A percentile compares a stretch with the other conserved stretches of the same genome.
Evolutionary conservation across 2,888 invertebrate genomes (phyloP).

Genomic region (Isoperla grammatica): DNA sequence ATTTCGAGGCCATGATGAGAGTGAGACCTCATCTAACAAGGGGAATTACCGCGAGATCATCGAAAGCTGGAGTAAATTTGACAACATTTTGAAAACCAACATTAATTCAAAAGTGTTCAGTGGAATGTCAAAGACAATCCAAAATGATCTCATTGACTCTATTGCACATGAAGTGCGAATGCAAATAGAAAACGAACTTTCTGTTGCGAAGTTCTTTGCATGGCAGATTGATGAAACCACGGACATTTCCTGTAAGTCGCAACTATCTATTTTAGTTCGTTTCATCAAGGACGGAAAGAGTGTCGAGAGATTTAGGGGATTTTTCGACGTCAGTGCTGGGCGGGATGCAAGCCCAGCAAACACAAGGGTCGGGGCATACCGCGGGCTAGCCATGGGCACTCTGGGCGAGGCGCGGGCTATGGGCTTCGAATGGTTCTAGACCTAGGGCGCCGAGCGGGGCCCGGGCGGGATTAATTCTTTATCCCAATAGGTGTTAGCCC

Average conservation of each 20-base stretch:
- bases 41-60: conserved; percentile 1
- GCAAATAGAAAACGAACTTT: conserved; percentile 3
- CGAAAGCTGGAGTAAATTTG: neutral
- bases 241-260: conserved; percentile 1
- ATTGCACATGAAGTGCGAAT: neutral
- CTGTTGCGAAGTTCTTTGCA: neutral
- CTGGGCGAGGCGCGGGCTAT: too few relatives aligned
- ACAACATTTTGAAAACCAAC: neutral
- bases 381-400: too few relatives aligned
- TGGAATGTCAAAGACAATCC: neutral
- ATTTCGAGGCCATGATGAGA: neutral
- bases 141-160: neutral
- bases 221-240: conserved; percentile 11
- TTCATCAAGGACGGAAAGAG: neutral
- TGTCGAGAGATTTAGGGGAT: conserved; percentile 17
- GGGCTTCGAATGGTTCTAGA: too few relatives aligned
- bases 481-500: too few relatives aligned
- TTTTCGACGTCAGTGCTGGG: conserved; percentile 7
- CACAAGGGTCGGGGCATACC: too few relatives aligned
- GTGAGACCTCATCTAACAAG: neutral
- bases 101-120: neutral
- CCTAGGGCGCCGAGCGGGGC: too few relatives aligned
- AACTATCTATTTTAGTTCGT: conserved; percentile 2
- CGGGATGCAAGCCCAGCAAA: conserved; percentile 5
- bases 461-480: too few relatives aligned